Conservation (phyloP, 2,797 vertebrate genomes). For the Poecile montanus region DNA sequence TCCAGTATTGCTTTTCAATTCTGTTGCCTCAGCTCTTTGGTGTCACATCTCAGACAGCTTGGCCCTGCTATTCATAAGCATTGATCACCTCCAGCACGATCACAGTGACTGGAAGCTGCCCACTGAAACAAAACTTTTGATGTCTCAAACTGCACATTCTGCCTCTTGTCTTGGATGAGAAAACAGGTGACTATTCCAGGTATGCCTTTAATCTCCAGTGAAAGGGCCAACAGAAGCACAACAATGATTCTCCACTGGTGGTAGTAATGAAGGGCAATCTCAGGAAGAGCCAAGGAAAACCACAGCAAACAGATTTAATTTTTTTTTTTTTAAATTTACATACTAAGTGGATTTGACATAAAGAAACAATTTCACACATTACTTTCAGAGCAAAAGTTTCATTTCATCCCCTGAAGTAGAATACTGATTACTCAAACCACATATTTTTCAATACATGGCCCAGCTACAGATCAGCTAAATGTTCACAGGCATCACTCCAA, state of each 20-base stretch:
- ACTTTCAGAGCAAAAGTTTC: slow-evolving; percentile 18
- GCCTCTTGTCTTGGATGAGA: background rate
- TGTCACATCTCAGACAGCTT: background rate
- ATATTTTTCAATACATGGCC: background rate
- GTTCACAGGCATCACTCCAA: slow-evolving; percentile 8
- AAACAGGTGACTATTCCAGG: background rate
- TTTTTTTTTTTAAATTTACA: background rate
- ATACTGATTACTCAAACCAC: background rate
- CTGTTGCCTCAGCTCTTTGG: background rate
- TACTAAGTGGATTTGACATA: background rate
- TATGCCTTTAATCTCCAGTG: background rate
- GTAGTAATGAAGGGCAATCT: background rate
- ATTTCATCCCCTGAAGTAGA: background rate
- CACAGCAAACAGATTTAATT: background rate
- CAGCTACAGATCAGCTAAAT: slow-evolving; percentile 15
- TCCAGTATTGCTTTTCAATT: background rate
- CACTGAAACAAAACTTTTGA: background rate
- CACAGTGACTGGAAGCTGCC: background rate
- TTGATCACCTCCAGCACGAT: background rate
- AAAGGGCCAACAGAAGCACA: background rate
- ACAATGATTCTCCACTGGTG: background rate
- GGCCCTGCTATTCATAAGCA: background rate
- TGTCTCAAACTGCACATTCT: background rate
- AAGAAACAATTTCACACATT: background rate
- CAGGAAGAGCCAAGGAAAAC: background rate